A percentile compares a stretch with the other conserved stretches of the same genome.
Conservation (phyloP, 2,113 vertebrate species). For the Suricata suricatta region DNA sequence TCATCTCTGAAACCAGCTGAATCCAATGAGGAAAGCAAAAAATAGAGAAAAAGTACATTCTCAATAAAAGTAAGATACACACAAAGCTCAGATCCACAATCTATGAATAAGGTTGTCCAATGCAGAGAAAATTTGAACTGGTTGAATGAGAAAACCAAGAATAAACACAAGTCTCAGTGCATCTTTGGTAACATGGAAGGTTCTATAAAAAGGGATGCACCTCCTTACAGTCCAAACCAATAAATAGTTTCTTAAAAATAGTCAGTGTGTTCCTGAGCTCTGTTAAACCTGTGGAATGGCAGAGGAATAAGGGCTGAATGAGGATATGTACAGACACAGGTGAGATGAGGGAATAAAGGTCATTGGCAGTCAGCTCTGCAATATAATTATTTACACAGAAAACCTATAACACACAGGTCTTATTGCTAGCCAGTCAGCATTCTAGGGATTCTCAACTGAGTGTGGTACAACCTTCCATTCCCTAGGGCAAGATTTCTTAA, state of each 20-base stretch:
- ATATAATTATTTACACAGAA: background rate
- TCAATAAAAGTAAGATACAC: background rate
- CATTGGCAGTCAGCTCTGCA: background rate
- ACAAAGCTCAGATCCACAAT: background rate
- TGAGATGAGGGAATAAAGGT: background rate
- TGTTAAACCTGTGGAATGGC: background rate
- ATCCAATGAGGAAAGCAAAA: background rate
- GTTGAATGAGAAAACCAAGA: conserved; percentile 16
- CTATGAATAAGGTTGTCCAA: background rate
- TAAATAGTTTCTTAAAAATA: background rate
- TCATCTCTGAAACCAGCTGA: background rate
- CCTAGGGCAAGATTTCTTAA: background rate
- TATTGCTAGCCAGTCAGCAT: background rate
- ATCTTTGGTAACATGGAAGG: background rate
- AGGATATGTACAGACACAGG: background rate
- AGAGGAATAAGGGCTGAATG: background rate
- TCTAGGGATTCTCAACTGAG: background rate
- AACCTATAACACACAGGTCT: background rate
- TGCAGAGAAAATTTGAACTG: background rate
- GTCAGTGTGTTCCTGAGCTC: background rate
- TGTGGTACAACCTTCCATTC: background rate
- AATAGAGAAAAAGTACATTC: background rate
- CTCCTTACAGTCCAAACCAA: background rate
- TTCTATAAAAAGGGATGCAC: background rate
- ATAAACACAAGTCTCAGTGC: background rate